Percentiles rank a stretch among this genome's conserved stretches.
phyloP scores from a whole-genome alignment of 2,888 invertebrate genomes.

The Cheilosia grossa region DNA sequence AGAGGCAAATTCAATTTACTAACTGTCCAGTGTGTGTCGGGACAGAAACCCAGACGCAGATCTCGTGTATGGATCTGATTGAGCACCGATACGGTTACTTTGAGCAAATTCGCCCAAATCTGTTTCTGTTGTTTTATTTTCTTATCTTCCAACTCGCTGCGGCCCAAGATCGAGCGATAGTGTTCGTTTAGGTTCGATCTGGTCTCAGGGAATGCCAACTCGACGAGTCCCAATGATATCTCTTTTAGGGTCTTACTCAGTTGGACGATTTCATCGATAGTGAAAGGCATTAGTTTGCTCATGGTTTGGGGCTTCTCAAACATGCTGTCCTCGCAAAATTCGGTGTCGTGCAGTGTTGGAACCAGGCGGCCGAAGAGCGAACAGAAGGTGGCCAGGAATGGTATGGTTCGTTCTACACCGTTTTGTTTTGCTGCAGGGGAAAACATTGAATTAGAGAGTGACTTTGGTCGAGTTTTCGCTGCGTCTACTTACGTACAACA shows the following conservation, averaged over 20 bases:
- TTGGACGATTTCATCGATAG: slow-evolving; percentile 88
- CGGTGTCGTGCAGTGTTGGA: slow-evolving; percentile 93
- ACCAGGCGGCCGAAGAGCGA: slow-evolving; percentile 91
- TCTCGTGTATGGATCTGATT: slow-evolving; percentile 94
- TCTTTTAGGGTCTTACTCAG: slow-evolving; percentile 90
- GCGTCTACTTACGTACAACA: slow-evolving; percentile 81
- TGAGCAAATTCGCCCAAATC: slow-evolving; percentile 91
- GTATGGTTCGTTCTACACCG: slow-evolving; percentile 86
- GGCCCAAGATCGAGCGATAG: slow-evolving; percentile 84
- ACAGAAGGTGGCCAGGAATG: slow-evolving; percentile 92
- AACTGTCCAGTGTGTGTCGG: slow-evolving; percentile 88
- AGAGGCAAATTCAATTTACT: slow-evolving; percentile 83
- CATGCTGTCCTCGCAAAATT: slow-evolving; percentile 87
- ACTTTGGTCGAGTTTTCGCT: no score
- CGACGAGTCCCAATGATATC: slow-evolving; percentile 92
- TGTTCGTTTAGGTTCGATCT: slow-evolving; percentile 87
- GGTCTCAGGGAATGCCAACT: slow-evolving; percentile 92
- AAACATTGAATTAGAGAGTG: neutral
- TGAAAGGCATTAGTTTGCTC: slow-evolving; percentile 85
- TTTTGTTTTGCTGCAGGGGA: slow-evolving; percentile 84
- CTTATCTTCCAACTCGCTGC: slow-evolving; percentile 81
- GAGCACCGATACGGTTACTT: slow-evolving; percentile 88
- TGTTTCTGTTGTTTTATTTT: slow-evolving; percentile 84
- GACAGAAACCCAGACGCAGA: slow-evolving; percentile 91
- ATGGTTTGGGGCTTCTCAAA: slow-evolving; percentile 76